Evolutionary conservation across 2,797 vertebrate species (phyloP).

Genomic region (Acrossocheilus wenchowensis): DNA sequence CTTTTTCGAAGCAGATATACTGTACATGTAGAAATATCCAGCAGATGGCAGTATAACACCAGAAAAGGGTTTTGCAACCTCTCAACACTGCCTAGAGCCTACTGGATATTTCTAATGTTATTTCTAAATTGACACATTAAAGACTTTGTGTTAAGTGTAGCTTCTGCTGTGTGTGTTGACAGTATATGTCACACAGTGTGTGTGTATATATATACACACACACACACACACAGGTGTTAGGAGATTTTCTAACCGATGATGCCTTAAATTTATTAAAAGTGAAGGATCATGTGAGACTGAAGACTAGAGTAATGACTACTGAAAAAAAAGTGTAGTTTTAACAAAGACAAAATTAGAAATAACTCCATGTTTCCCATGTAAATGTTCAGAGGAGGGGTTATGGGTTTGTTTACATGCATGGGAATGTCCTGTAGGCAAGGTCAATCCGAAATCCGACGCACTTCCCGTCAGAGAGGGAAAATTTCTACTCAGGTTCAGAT

Average conservation of each 20-base stretch:
- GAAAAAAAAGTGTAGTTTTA: not conserved
- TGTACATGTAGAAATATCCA: slow-evolving; percentile 23
- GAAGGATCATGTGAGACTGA: not conserved
- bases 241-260: no score
- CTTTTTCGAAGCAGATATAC: not conserved
- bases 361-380: not conserved
- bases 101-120: not conserved
- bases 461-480: slow-evolving; percentile 39
- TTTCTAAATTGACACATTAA: not conserved
- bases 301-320: not conserved
- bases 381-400: not conserved
- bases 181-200: not conserved
- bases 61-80: not conserved
- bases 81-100: no score
- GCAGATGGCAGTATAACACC: slow-evolving; percentile 41
- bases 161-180: not conserved
- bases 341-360: not conserved
- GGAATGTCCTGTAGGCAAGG: slow-evolving; percentile 19
- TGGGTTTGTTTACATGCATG: not conserved
- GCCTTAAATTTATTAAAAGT: not conserved
- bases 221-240: no score
- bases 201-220: no score
- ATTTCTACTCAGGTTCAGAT: not conserved
- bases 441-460: slow-evolving; percentile 41
- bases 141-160: not conserved